These are phyloP conservation scores for Spodoptera litura DNA, from an alignment of 1,140 invertebrate genomes.

Conservation along the genomic window DNA sequence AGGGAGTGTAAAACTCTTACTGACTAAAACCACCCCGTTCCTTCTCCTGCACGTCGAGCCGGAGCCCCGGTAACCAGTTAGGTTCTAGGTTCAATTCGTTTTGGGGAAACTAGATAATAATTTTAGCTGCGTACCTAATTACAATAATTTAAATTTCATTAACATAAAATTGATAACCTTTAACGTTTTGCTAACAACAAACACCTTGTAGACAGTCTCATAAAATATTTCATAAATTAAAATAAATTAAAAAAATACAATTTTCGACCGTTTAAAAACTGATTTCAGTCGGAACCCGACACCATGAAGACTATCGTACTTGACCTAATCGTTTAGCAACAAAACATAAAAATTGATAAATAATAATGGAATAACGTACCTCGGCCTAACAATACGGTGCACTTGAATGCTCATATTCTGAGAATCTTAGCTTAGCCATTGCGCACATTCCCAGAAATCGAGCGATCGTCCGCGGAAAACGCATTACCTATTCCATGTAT, in stretches of 20 bases:
- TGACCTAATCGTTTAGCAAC: conserved; percentile 37
- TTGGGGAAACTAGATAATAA: too few relatives aligned
- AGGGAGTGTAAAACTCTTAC: too few relatives aligned
- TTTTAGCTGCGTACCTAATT: too few relatives aligned
- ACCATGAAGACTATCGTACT: not conserved
- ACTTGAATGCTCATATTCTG: conserved; percentile 49
- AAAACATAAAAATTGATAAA: conserved; percentile 50
- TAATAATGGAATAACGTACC: conserved; percentile 31
- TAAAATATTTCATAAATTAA: too few relatives aligned
- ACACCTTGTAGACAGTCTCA: too few relatives aligned
- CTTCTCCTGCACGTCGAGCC: too few relatives aligned
- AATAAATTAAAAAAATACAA: not conserved
- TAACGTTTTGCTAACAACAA: too few relatives aligned
- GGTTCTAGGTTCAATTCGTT: too few relatives aligned
- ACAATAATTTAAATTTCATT: too few relatives aligned
- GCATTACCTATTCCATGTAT: conserved; percentile 29
- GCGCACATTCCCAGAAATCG: conserved; percentile 50
- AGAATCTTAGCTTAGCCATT: conserved; percentile 42
- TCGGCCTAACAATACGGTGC: conserved; percentile 6
- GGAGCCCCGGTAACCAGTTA: too few relatives aligned
- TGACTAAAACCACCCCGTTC: too few relatives aligned
- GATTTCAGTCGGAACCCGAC: not conserved
- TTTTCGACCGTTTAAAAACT: not conserved
- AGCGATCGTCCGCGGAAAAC: conserved; percentile 47
- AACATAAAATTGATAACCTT: too few relatives aligned